Conservation (phyloP, 2,888 invertebrate genomes). For the Drosophila kambysellisi region DNA sequence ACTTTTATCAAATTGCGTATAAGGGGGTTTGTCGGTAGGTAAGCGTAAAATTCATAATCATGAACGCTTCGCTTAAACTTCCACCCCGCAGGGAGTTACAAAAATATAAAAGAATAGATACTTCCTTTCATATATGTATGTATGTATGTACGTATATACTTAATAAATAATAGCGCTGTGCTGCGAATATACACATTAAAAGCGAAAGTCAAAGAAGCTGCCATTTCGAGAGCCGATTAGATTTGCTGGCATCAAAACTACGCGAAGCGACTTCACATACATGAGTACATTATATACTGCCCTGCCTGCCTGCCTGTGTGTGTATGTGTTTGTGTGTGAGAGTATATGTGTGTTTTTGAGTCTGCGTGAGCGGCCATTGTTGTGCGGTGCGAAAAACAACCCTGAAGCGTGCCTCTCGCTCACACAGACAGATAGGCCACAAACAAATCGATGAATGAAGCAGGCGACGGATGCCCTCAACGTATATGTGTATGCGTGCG, state of each 20-base stretch:
- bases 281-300: slow-evolving; percentile 63
- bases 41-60: slow-evolving; percentile 84
- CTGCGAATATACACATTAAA: slow-evolving; percentile 59
- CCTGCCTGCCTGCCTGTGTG: slow-evolving; percentile 5
- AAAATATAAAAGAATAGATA: slow-evolving; percentile 15
- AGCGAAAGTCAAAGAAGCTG: slow-evolving; percentile 77
- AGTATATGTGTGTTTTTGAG: slow-evolving; percentile 42
- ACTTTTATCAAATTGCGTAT: slow-evolving; percentile 73
- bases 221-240: slow-evolving; percentile 63
- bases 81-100: slow-evolving; percentile 59
- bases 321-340: slow-evolving; percentile 21
- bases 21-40: slow-evolving; percentile 82
- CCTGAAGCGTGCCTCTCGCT: slow-evolving; percentile 66
- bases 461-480: slow-evolving; percentile 39
- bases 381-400: slow-evolving; percentile 77
- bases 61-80: slow-evolving; percentile 76
- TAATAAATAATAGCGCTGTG: slow-evolving; percentile 44
- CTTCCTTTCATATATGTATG: slow-evolving; percentile 14
- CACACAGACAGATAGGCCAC: slow-evolving; percentile 71
- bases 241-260: slow-evolving; percentile 52
- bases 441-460: slow-evolving; percentile 78
- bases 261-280: slow-evolving; percentile 30
- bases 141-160: slow-evolving; percentile 23
- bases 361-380: slow-evolving; percentile 77
- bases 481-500: slow-evolving; percentile 14